Evolutionary conservation across 64 coral and sea anemone species (phyloP), one percentile per base, ranked within the genome.

Genomic region (Actinia tenebrosa): DNA sequence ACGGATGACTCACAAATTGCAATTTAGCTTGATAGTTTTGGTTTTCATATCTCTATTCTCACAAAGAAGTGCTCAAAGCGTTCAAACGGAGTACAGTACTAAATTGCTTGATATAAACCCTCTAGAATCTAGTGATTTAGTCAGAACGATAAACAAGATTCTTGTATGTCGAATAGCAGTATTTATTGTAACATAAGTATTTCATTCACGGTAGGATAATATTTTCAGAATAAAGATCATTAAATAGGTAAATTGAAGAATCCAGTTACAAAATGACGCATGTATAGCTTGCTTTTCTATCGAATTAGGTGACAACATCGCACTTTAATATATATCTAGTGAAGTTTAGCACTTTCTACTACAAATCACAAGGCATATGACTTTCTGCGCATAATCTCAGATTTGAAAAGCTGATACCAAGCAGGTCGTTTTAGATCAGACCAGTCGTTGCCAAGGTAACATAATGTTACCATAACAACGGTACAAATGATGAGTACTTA

Each of bases 241-340:
- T 75, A 75, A 75, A 75, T 75, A 75, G 27, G 69, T 26, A 42
- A 75, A 75, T 43, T 75, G n/a, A 14, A 75, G 69, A 75, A 30
- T 75, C 26, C 69, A 75, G 9, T 75, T 75, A 75, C 69, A 75
- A 75, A 75, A 75, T 75, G 69, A 75, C 69, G 69, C 69, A 75
- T 30, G n/a, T 30, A 75, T 27, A 10, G 64, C 19, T 69, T 23
- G 22, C 19, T 9, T 10, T 69, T 69, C 18, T 8, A 75, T 1
- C n/a, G 14, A 13, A 42, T 26, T 15, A 10, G 42, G 18, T 5
- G 3, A 66, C 5, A 66, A 0, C 18, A 66, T 3, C 63, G 9
- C 56, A 58, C 2, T 16, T 37, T 37, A 37, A 37, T 58, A 14
- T 58, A 58, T 11, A 14, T 58, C 15, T 58, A 8, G 47, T 50